These are phyloP conservation scores for Lethrus apterus DNA, from an alignment of 1,140 invertebrate genomes.

Conservation along the genomic window DNA sequence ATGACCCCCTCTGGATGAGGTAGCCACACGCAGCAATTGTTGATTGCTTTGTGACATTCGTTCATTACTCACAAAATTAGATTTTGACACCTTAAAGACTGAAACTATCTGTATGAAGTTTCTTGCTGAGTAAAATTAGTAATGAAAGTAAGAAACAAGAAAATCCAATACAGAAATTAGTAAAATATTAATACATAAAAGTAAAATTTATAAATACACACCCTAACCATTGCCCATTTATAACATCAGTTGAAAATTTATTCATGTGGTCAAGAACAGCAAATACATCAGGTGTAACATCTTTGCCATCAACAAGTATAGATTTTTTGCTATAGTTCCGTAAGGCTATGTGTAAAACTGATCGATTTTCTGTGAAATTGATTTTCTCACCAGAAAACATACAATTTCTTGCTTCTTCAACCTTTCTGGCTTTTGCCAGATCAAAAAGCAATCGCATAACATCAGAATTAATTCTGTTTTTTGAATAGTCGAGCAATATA, in stretches of 20 bases:
- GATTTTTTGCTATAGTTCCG: constrained; percentile 74
- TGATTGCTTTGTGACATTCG: no score
- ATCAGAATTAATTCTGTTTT: constrained; percentile 84
- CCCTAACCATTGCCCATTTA: constrained; percentile 57
- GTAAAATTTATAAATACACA: constrained; percentile 16
- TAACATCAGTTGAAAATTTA: constrained; percentile 74
- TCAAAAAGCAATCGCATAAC: constrained; percentile 68
- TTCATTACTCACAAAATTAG: no score
- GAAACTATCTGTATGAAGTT: no score
- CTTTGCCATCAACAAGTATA: constrained; percentile 80
- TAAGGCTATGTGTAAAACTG: constrained; percentile 92
- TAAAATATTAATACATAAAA: no score
- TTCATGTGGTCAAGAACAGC: constrained; percentile 92
- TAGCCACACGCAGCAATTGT: no score
- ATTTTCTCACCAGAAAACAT: constrained; percentile 96
- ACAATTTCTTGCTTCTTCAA: constrained; percentile 78
- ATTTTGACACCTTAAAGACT: no score
- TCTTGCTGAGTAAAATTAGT: no score
- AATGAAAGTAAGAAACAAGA: no score
- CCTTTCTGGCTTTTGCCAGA: constrained; percentile 73
- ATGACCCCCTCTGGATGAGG: no score
- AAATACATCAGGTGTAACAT: constrained; percentile 93
- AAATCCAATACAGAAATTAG: no score
- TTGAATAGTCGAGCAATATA: constrained; percentile 93
- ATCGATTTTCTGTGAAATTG: constrained; percentile 91